Conservation (phyloP, 2,113 vertebrate genomes). For the Mungos mungo region DNA sequence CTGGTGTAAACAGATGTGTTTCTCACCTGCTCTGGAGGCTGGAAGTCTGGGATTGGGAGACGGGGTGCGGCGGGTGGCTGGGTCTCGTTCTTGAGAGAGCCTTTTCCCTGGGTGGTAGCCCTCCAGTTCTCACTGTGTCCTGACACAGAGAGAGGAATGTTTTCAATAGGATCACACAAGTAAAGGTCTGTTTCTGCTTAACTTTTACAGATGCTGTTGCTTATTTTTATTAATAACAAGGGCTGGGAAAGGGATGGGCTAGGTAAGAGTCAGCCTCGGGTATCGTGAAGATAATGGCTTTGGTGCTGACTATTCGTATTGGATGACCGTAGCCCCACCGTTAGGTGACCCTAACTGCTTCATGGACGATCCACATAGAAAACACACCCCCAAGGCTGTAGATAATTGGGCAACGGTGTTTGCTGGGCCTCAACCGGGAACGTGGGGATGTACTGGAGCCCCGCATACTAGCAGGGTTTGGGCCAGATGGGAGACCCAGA, state of each 20-base stretch:
- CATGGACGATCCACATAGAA: neutral
- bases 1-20: neutral
- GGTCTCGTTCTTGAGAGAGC: neutral
- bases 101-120: neutral
- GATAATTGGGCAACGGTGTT: neutral
- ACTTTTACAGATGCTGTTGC: neutral
- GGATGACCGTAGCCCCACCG: neutral
- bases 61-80: rapidly evolving
- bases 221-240: neutral
- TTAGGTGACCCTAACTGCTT: neutral
- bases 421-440: neutral
- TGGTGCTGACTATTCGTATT: neutral
- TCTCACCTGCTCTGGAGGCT: neutral
- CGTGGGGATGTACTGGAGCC: neutral
- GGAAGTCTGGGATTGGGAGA: neutral
- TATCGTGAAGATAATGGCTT: neutral
- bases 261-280: neutral
- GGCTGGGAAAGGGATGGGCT: neutral
- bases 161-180: neutral
- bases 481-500: neutral
- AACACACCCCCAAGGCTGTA: too few species aligned
- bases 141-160: neutral
- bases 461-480: neutral
- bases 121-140: neutral
- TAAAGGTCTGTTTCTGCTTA: neutral